A percentile compares a stretch with the other conserved stretches of the same genome.
phyloP scores from a whole-genome alignment of 2,113 vertebrate genomes.

The Cyphomyrus plagiostoma region DNA sequence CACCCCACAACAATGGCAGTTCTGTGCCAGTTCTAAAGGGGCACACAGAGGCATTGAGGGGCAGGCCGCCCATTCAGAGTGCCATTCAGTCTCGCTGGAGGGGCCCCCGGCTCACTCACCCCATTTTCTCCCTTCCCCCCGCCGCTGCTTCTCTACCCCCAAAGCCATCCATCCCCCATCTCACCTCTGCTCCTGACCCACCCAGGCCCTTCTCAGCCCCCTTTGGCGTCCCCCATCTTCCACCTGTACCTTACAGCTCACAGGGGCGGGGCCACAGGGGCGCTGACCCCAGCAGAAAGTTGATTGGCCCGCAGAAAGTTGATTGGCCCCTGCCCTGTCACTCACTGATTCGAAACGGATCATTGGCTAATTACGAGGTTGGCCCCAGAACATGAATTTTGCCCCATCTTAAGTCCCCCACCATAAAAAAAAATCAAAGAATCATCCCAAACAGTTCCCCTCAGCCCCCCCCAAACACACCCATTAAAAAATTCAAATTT shows the following conservation, averaged over 20 bases:
- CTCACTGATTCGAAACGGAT: background rate
- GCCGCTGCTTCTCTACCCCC: background rate
- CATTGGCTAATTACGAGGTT: background rate
- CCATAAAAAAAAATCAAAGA: background rate
- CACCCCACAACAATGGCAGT: conserved; percentile 52
- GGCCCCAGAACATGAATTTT: background rate
- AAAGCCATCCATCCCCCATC: background rate
- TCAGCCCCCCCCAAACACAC: background rate
- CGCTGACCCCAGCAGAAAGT: background rate
- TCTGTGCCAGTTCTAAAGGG: conserved; percentile 52
- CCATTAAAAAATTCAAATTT: background rate
- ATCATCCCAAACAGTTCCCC: background rate
- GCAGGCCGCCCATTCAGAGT: conserved; percentile 38
- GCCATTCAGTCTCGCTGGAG: conserved; percentile 49
- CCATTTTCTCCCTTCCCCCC: conserved; percentile 31
- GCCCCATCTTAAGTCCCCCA: background rate
- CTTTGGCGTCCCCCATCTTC: background rate
- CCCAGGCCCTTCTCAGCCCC: background rate
- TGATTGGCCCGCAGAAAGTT: background rate
- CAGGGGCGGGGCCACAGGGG: background rate
- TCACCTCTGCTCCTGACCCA: background rate
- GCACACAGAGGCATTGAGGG: conserved; percentile 49
- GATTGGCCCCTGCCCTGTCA: background rate
- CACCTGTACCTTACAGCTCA: background rate
- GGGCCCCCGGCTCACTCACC: conserved; percentile 33